Evolutionary conservation across 2,888 invertebrate genomes (phyloP).

Genomic region (Schrankia costaestrigalis): DNA sequence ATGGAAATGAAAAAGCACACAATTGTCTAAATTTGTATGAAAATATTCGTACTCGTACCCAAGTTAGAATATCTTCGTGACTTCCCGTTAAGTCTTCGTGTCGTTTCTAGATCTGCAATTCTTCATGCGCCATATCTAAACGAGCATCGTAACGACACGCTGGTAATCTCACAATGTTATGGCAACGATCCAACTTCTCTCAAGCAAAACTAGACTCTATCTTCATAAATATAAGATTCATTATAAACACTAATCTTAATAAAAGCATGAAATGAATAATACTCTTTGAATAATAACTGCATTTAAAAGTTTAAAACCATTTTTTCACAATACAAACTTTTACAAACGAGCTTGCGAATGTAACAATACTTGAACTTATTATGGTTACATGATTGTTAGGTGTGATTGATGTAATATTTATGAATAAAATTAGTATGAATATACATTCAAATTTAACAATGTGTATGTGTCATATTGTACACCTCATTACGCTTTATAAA

Average conservation of each 20-base stretch:
- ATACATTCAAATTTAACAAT: too few species aligned
- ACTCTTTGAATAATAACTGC: slow-evolving; percentile 45
- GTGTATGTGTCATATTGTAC: too few species aligned
- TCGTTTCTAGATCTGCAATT: slow-evolving; percentile 69
- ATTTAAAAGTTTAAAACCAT: slow-evolving; percentile 35
- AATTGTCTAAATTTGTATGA: slow-evolving; percentile 6
- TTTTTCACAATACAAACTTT: slow-evolving; percentile 25
- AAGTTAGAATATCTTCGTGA: slow-evolving; percentile 22
- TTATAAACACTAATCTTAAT: slow-evolving; percentile 17
- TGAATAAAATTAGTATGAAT: too few species aligned
- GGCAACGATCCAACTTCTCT: slow-evolving; percentile 26
- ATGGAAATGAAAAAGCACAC: too few species aligned
- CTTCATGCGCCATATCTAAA: slow-evolving; percentile 76
- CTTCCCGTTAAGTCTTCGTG: slow-evolving; percentile 47
- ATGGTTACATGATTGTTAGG: not conserved
- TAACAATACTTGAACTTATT: slow-evolving; percentile 3
- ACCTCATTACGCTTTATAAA: too few species aligned
- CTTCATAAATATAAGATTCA: slow-evolving; percentile 16
- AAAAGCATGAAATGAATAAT: slow-evolving; percentile 41
- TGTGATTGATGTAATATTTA: not conserved
- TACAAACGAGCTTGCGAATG: slow-evolving; percentile 15
- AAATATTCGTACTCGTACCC: slow-evolving; percentile 10
- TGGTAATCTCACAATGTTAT: slow-evolving; percentile 70
- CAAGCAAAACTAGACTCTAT: slow-evolving; percentile 43
- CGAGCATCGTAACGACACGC: slow-evolving; percentile 76